Percentiles rank a stretch among this genome's conserved stretches.
phyloP scores from a whole-genome alignment of 2,888 invertebrate genomes.

The Zygothrica quintamaculata region DNA sequence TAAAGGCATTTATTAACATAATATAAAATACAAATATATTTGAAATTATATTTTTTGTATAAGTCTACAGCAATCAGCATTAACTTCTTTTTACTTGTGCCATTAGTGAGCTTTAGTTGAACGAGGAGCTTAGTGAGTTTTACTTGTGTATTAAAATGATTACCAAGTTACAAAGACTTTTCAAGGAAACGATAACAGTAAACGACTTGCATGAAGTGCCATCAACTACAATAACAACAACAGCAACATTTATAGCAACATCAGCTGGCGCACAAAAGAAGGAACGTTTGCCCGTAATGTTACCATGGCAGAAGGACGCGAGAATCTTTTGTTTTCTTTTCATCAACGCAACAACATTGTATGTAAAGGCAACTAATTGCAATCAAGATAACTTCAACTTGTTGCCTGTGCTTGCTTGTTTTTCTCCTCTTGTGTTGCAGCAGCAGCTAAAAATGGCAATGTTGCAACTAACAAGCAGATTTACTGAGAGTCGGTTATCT shows the following conservation, averaged over 20 bases:
- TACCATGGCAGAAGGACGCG: slow-evolving; percentile 20
- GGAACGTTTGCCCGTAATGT: slow-evolving; percentile 20
- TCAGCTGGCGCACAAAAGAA: slow-evolving; percentile 25
- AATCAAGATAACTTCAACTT: slow-evolving; percentile 78
- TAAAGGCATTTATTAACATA: no score
- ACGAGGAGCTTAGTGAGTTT: slow-evolving; percentile 39
- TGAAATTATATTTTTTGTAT: no score
- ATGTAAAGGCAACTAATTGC: slow-evolving; percentile 73
- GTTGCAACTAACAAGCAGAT: slow-evolving; percentile 7
- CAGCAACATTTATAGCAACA: slow-evolving; percentile 3
- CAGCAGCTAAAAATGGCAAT: slow-evolving; percentile 8
- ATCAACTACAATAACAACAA: slow-evolving; percentile 24
- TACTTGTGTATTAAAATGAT: slow-evolving; percentile 31
- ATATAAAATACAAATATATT: no score
- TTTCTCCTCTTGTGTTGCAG: background rate
- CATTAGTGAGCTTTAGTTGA: slow-evolving; percentile 16
- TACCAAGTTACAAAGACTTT: slow-evolving; percentile 38
- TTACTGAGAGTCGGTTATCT: background rate
- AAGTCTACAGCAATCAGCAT: slow-evolving; percentile 7
- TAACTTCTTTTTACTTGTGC: background rate
- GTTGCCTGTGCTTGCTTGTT: slow-evolving; percentile 41
- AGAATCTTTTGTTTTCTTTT: slow-evolving; percentile 70
- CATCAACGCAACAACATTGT: slow-evolving; percentile 74
- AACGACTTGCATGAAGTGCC: slow-evolving; percentile 48
- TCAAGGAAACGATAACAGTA: slow-evolving; percentile 29